Evolutionary conservation across 2,797 vertebrate genomes (phyloP).

Genomic region (Rhyacichthys aspro): DNA sequence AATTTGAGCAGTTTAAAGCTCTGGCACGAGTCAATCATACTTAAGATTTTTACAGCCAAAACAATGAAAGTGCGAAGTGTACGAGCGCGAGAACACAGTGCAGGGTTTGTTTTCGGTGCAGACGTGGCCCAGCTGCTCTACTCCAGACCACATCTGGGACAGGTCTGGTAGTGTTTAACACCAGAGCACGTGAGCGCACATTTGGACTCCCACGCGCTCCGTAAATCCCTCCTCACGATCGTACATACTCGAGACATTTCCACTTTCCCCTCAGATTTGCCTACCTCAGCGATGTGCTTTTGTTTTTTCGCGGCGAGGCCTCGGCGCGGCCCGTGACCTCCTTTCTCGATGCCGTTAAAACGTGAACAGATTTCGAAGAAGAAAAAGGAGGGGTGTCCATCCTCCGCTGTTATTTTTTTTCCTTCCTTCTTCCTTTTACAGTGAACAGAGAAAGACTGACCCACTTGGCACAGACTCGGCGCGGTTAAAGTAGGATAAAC

Average conservation of each 20-base stretch:
- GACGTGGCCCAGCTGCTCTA: slow-evolving; percentile 62
- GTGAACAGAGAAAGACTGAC: slow-evolving; percentile 58
- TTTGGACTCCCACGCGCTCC: slow-evolving; percentile 19
- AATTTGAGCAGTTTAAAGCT: slow-evolving; percentile 37
- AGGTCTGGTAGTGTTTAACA: slow-evolving; percentile 60
- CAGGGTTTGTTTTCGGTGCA: slow-evolving; percentile 42
- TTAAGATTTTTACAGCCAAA: slow-evolving; percentile 22
- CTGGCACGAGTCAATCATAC: slow-evolving; percentile 25
- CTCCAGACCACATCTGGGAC: slow-evolving; percentile 66
- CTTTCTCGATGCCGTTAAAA: slow-evolving; percentile 58
- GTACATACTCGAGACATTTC: slow-evolving; percentile 65
- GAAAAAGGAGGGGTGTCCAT: slow-evolving; percentile 40
- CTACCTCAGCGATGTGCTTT: slow-evolving; percentile 58
- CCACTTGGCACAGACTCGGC: slow-evolving; percentile 70
- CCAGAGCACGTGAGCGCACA: slow-evolving; percentile 27
- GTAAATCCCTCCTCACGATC: slow-evolving; percentile 68
- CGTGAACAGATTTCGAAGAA: slow-evolving; percentile 55
- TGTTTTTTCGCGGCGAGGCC: slow-evolving; percentile 62
- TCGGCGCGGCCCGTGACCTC: slow-evolving; percentile 60
- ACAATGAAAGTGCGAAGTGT: slow-evolving; percentile 10
- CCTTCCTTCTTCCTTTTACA: slow-evolving; percentile 31
- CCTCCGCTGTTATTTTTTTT: slow-evolving; percentile 12
- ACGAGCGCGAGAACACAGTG: slow-evolving; percentile 7
- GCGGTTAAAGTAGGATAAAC: slow-evolving; percentile 63
- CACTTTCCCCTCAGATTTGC: slow-evolving; percentile 47